Evolutionary conservation across 1,140 invertebrate species (phyloP).

Genomic region (Apis florea): DNA sequence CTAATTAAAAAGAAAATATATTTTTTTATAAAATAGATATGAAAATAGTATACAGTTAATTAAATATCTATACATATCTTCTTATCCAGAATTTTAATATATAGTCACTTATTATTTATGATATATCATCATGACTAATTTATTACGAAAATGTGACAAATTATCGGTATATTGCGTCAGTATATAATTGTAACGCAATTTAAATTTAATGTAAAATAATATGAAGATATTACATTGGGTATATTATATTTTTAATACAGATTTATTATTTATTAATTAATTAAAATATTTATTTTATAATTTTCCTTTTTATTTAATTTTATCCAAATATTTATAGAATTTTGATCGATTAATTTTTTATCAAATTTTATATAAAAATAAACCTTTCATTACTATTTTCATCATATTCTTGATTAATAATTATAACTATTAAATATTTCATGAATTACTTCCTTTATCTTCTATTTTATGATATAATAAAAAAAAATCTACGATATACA

Average conservation of each 20-base stretch:
- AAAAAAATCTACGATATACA: background rate
- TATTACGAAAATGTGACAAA: slow-evolving; percentile 8
- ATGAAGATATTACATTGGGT: background rate
- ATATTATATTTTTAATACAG: background rate
- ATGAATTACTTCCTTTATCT: background rate
- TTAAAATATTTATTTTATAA: too few relatives aligned
- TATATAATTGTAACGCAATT: background rate
- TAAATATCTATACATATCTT: background rate
- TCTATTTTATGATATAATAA: background rate
- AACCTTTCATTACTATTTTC: too few relatives aligned
- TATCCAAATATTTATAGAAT: too few relatives aligned
- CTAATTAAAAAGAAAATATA: too few relatives aligned
- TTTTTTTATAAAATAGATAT: background rate
- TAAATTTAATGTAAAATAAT: background rate
- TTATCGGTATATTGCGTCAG: background rate
- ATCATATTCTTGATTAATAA: background rate
- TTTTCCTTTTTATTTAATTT: too few relatives aligned
- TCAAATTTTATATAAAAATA: too few relatives aligned
- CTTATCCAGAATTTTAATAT: slow-evolving; percentile 13
- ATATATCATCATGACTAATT: slow-evolving; percentile 4
- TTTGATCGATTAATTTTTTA: too few relatives aligned
- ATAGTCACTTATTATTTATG: background rate
- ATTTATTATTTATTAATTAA: too few relatives aligned
- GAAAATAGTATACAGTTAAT: background rate
- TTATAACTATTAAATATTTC: background rate